Conservation (phyloP, 2,888 invertebrate species). For the Eilema caniola region DNA sequence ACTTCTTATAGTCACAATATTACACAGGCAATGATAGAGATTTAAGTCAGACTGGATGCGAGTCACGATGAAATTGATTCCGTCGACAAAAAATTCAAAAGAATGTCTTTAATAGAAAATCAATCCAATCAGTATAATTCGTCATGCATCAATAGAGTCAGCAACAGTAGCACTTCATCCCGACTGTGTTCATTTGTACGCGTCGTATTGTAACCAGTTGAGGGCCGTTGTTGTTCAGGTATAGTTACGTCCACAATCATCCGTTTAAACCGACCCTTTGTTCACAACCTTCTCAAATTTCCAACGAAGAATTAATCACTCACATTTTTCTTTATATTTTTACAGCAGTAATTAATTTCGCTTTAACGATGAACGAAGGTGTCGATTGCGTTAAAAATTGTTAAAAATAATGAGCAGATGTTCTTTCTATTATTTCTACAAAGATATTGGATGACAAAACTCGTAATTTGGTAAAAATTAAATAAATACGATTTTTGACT, state of each 20-base stretch:
- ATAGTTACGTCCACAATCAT: conserved; percentile 51
- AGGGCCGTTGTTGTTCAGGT: conserved; percentile 31
- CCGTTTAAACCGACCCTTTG: conserved; percentile 65
- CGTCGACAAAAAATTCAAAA: conserved; percentile 61
- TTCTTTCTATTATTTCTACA: conserved; percentile 63
- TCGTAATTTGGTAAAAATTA: conserved; percentile 28
- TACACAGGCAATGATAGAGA: conserved; percentile 50
- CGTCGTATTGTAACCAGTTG: conserved; percentile 43
- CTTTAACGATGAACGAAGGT: conserved; percentile 74
- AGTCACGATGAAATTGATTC: conserved; percentile 74
- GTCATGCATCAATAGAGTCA: conserved; percentile 71
- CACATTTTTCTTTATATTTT: conserved; percentile 72
- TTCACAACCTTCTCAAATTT: conserved; percentile 81
- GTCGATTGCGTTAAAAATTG: conserved; percentile 76
- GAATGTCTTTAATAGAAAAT: conserved; percentile 76
- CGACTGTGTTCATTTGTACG: conserved; percentile 53
- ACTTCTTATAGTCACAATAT: conserved; percentile 39
- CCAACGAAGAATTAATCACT: conserved; percentile 75
- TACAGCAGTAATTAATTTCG: conserved; percentile 78
- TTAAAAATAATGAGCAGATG: conserved; percentile 73
- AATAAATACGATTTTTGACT: conserved; percentile 7
- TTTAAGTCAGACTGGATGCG: conserved; percentile 66
- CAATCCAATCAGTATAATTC: conserved; percentile 80
- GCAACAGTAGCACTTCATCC: conserved; percentile 63
- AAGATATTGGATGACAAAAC: conserved; percentile 64